phyloP scores from a whole-genome alignment of 2,888 invertebrate genomes.

The Lumbricus terrestris region DNA sequence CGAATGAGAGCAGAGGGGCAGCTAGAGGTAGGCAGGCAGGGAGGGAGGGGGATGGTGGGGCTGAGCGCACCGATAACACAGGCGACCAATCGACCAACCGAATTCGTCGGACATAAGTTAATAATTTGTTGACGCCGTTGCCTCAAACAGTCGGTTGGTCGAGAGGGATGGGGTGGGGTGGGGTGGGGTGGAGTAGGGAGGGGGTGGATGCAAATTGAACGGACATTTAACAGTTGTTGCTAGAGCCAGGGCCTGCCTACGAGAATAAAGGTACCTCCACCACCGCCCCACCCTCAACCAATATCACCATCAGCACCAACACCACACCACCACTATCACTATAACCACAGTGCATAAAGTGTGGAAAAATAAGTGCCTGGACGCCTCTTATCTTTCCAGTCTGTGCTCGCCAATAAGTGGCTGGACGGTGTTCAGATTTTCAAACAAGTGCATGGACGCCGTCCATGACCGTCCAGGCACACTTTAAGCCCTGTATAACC shows the following conservation, averaged over 20 bases:
- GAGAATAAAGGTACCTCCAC: neutral
- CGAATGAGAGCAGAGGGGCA: too few species aligned
- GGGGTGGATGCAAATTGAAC: neutral
- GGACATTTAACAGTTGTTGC: conserved; percentile 3
- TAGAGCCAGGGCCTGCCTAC: neutral
- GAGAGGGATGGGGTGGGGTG: too few species aligned
- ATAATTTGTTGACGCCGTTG: neutral
- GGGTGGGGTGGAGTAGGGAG: too few species aligned
- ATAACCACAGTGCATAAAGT: too few species aligned
- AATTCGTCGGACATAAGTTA: neutral
- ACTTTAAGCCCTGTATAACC: too few species aligned
- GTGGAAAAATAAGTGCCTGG: too few species aligned
- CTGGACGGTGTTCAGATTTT: too few species aligned
- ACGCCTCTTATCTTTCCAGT: too few species aligned
- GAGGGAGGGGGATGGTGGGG: neutral
- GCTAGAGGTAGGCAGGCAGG: neutral
- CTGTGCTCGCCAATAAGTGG: too few species aligned
- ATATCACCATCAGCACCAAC: neutral
- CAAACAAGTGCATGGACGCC: too few species aligned
- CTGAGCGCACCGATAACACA: neutral
- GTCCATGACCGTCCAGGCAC: too few species aligned
- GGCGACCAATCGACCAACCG: neutral
- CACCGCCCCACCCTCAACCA: neutral
- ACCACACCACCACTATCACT: neutral
- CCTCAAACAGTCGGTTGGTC: neutral